Percentiles rank a stretch among this genome's conserved stretches.
Conservation (phyloP, 2,113 vertebrate species). For the Sceloporus undulatus region DNA sequence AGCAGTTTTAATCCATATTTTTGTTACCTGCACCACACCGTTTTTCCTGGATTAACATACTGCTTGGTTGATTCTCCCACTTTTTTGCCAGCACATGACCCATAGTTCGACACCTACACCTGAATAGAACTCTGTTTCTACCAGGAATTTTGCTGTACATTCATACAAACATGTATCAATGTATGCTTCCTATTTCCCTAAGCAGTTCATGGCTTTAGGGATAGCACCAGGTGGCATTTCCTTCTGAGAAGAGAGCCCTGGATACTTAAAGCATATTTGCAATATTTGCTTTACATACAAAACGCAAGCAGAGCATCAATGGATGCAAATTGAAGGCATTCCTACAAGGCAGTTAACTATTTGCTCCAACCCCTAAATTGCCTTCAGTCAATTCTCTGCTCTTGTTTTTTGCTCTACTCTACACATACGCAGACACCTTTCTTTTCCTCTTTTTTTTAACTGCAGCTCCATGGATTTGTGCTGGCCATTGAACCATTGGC, state of each 20-base stretch:
- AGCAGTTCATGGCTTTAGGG: not conserved
- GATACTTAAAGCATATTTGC: not conserved
- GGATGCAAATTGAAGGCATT: not conserved
- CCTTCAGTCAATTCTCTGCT: too few relatives aligned
- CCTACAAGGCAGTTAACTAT: not conserved
- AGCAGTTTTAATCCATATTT: not conserved
- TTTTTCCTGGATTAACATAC: constrained; percentile 21
- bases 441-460: too few relatives aligned
- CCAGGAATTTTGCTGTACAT: too few relatives aligned
- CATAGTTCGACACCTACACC: too few relatives aligned
- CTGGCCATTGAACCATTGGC: too few relatives aligned
- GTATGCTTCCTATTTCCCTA: not conserved
- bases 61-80: not conserved
- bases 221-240: not conserved
- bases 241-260: not conserved
- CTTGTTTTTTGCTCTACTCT: too few relatives aligned
- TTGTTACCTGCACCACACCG: not conserved
- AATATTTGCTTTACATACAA: not conserved
- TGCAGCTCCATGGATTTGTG: too few relatives aligned
- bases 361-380: too few relatives aligned
- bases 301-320: not conserved
- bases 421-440: too few relatives aligned
- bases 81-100: not conserved
- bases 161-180: not conserved
- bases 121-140: not conserved